Base-by-base conservation (phyloP, 2,888 invertebrate genomes). In the Oscheius onirici region DNA sequence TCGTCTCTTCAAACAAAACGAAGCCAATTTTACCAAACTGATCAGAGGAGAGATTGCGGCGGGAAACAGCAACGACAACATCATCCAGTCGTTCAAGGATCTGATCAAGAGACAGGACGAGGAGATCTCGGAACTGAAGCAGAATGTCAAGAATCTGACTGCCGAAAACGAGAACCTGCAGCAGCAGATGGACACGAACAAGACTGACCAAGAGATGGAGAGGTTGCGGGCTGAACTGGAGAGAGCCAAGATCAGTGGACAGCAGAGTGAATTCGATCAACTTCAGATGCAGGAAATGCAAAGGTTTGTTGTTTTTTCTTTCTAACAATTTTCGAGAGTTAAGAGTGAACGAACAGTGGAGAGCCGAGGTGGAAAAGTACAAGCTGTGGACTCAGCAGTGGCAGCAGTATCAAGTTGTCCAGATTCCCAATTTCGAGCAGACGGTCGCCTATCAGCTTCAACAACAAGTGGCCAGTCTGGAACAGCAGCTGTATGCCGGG, bases 61-160 rank as follows among this genome's bases (percentile, higher is more conserved):
- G 20, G 76, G 80, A n/a, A 68, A 75, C 1, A 82, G 79, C 49
- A 89, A 89, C 78, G 89, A 90, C 66, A 88, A 85, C 70, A 89
- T 90, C 41, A 89, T 94, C 49, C 89, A 84, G 49, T 84, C 86
- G 1, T 86, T 82, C 72, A 86, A 86, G 72, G 82, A 92, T 73
- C 90, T 97, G 66, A 97, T 97, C 81, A 91, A 95, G 74, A 94
- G 95, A 83, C 95, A 97, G 89, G 95, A 87, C 73, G 84, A 84
- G 46, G 83, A 84, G 24, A 85, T 87, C 63, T 81, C 86, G 8
- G 79, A 78, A 26, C 69, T 87, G 57, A 84, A 77, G 57, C 80
- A 81, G 52, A 81, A 84, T 51, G 68, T 80, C 17, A 83, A 83
- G 26, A 63, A 75, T 17, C 26, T 77, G 49, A 58, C 71, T 24